Base-by-base conservation (phyloP, 2,113 vertebrate genomes). In the Gobius niger region DNA sequence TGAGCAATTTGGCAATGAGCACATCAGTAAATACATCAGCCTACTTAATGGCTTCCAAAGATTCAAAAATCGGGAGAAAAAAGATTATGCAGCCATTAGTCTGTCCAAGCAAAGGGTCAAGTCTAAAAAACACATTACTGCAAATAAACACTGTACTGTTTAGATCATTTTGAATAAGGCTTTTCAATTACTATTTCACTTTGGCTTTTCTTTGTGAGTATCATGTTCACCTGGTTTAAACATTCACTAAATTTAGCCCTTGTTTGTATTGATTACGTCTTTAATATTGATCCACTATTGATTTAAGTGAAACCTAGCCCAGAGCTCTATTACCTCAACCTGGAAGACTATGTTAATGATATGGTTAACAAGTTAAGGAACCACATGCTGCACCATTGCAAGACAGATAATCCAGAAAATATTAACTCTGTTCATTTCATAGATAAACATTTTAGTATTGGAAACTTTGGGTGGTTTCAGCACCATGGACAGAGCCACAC, bases 1-100 rank as follows among this genome's bases (percentile, higher is more conserved):
- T 60, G 15, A 60, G 57, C 57, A n/a, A 60, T 60, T 60, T 60
- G 57, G 40, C 34, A 41, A 60, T 60, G 57, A 60, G 14, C 34
- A 34, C 24, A 57, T 19, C 24, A 57, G 40, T 57, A 57, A 57
- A 57, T 57, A 57, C 54, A 13, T 46, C 7, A 57, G 6, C 51
- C 51, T n/a, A 34, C 53, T 42, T 41, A 60, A 60, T 42, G 34
- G 40, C 14, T 42, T n/a, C 34, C 57, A 13, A 40, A 40, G 9
- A 10, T 11, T 18, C n/a, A 19, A 54, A 10, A 19, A 5, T 18
- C 9, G 11, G 13, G 34, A 60, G 42, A 16, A n/a, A 60, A 42
- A n/a, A n/a, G 7, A n/a, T n/a, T 41, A 8, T n/a, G 14, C 7
- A 40, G 15, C 7, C 47, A 50, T 50, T 50, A 60, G 57, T 60